Base-by-base conservation (phyloP, 2,888 invertebrate species). In the Hipparchia semele region DNA sequence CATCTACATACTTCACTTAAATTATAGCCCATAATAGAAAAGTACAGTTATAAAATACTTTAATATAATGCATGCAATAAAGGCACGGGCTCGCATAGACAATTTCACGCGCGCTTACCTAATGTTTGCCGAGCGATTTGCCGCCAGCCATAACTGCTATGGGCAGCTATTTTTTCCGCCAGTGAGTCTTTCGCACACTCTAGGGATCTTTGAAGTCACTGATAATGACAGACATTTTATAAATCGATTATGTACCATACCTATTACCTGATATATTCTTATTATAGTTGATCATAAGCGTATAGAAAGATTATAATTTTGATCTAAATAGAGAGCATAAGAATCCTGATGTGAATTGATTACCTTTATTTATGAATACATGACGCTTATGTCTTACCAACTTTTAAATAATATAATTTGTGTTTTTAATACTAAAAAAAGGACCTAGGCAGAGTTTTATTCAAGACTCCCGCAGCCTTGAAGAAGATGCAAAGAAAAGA, bases 61-160 rank as follows among this genome's bases (percentile, higher is more conserved):
- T 83, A 84, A 83, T 81, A 81, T 84, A 85, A 85, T 84, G 81
- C 84, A 86, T 85, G 86, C 86, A 82, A 82, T 82, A 84, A 82
- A 84, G 84, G 80, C 82, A 81, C 79, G 79, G 84, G 80, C 81
- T 77, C 76, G 78, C 86, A 84, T 85, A 88, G 87, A 89, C 87
- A 89, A 90, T 90, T 90, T 91, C 87, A 90, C 90, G 89, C 87
- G 86, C 87, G 87, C 89, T 90, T 89, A 87, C 83, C 86, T 87
- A 88, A 90, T 90, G 87, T 91, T 91, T 90, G 87, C 89, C 87
- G 83, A 90, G 81, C 89, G 87, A 91, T 90, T 91, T 89, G 87
- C 87, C 85, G 84, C 81, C 82, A 84, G 87, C 86, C 79, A 78
- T 78, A 75, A 76, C 75, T 68, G 71, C 75, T 74, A 74, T 77